Evolutionary conservation across 2,888 invertebrate genomes (phyloP), one percentile per base, ranked within the genome.

Genomic region (Aricia artaxerxes): DNA sequence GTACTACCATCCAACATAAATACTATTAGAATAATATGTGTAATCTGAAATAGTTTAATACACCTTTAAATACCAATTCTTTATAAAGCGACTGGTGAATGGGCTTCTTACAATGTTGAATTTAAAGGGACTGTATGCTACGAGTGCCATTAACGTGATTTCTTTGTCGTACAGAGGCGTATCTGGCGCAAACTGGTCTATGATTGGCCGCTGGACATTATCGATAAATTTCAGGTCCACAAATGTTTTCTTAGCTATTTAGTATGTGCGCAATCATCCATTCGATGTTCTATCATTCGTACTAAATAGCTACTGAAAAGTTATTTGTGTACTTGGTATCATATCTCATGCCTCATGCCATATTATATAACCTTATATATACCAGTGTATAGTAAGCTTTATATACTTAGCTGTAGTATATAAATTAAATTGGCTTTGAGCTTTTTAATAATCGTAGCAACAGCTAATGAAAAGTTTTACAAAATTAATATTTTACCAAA

Each of bases 221-320:
- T 86, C 85, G 85, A 85, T 85, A 85, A 81, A 84, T 82, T 83
- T 81, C 87, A 88, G 87, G 87, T 87, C 85, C 86, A 87, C 87
- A 87, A 86, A 84, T 84, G 81, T 85, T 86, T 85, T 84, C 83
- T 84, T 87, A 88, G 87, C 87, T 88, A 88, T 88, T 87, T 87
- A 88, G 87, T 87, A 85, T 86, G 85, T 85, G 84, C 84, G 84
- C 84, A 83, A 82, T 85, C 86, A 85, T 84, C 82, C 87, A 86
- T 86, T 84, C 83, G 80, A 82, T 85, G 82, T 84, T 82, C 79
- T 82, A 82, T 83, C 85, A 82, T 84, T 84, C 85, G 85, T 87
- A 87, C 87, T 87, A 87, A 87, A 87, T 87, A 87, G 86, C 86
- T 87, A 86, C 82, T 85, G 84, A 85, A 87, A 85, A 84, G 85